Evolutionary conservation across 2,888 invertebrate genomes (phyloP).

Genomic region (Coleophora flavipennella): DNA sequence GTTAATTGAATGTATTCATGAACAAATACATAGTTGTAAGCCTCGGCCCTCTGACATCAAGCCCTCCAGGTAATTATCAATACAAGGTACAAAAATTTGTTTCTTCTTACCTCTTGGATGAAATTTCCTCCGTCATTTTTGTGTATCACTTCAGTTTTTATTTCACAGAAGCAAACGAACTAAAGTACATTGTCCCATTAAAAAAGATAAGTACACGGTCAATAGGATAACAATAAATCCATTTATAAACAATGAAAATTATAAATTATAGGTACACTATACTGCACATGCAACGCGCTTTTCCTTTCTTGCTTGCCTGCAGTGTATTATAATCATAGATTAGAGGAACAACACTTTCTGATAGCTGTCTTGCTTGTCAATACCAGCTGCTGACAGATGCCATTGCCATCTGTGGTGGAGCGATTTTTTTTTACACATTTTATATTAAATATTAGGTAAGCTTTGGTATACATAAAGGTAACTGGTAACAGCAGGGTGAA

Average conservation of each 20-base stretch:
- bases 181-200: conserved; percentile 36
- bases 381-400: background rate
- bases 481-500: too few species aligned
- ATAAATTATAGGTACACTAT: conserved; percentile 10
- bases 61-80: conserved; percentile 5
- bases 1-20: too few species aligned
- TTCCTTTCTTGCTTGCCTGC: too few species aligned
- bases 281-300: conserved; percentile 8
- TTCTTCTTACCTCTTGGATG: conserved; percentile 59
- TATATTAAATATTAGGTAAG: too few species aligned
- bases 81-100: background rate
- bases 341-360: background rate
- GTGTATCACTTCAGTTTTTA: conserved; percentile 28
- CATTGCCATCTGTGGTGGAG: too few species aligned
- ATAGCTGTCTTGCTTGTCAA: conserved; percentile 9
- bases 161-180: conserved; percentile 25
- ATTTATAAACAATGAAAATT: conserved; percentile 13
- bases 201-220: conserved; percentile 13
- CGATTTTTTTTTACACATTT: too few species aligned
- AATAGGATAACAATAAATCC: conserved; percentile 20
- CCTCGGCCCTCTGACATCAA: background rate
- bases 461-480: too few species aligned
- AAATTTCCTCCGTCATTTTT: conserved; percentile 60
- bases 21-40: too few species aligned
- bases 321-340: too few species aligned